These are phyloP conservation scores for Notoglanidium macrostoma DNA, from an alignment of 2,797 vertebrate genomes.

Conservation along the genomic window DNA sequence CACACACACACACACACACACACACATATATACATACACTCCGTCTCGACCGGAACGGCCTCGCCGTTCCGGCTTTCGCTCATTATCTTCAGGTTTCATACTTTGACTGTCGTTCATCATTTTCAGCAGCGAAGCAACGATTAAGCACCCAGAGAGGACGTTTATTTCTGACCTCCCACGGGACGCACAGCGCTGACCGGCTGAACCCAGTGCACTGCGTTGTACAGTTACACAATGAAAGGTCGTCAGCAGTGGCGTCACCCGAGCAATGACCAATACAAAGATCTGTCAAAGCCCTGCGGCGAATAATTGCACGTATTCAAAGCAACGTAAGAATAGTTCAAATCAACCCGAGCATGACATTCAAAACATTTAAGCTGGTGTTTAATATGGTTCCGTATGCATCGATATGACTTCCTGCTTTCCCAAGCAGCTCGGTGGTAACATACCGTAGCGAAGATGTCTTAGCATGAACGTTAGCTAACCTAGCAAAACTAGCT, in stretches of 20 bases:
- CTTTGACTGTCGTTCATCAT: conserved; percentile 42
- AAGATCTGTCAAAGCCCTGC: background rate
- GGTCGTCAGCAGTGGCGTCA: background rate
- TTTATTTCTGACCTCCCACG: conserved; percentile 6
- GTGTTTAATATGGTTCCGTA: background rate
- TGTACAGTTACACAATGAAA: background rate
- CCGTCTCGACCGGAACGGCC: background rate
- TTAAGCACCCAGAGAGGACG: conserved; percentile 17
- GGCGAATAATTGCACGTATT: background rate
- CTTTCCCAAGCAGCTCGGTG: background rate
- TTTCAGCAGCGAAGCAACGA: conserved; percentile 37
- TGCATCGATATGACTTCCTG: background rate
- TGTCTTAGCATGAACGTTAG: background rate
- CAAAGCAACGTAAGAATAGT: background rate
- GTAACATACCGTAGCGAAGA: background rate
- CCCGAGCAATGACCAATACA: background rate
- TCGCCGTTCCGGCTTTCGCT: conserved; percentile 14
- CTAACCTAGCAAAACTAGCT: background rate
- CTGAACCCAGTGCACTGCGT: background rate
- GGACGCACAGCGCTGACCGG: background rate
- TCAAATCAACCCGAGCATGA: background rate
- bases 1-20: conserved; percentile 54
- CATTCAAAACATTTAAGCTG: background rate
- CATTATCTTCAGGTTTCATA: conserved; percentile 53
- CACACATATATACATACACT: conserved; percentile 24